Evolutionary conservation across 1,140 invertebrate genomes (phyloP), one percentile per base, ranked within the genome.

Genomic region (Cyclargus thomasi): DNA sequence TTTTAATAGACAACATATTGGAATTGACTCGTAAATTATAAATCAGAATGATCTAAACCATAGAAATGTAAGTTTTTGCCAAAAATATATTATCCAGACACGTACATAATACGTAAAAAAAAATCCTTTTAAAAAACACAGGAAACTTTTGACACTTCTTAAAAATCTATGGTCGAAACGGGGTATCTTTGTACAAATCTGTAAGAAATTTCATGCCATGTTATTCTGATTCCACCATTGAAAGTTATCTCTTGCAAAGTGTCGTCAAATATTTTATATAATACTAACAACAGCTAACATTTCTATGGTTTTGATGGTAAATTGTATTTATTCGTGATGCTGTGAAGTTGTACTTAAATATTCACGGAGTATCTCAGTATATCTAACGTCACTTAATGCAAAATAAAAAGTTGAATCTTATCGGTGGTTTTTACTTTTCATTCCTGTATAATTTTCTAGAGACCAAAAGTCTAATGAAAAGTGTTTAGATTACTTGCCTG

Each of bases 271-370:
- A 80, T 69, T 79, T 77, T 82, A 81, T 85, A 82, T 82, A 80
- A 81, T 72, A 70, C 8, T 29, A 29, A 29, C 3, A 47, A 39
- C 0, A 39, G 2, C 39, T 47, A 14, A 8, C 2, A 47, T 47
- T 47, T 47, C 39, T 47, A 47, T 14, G 39, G 39, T 47, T 47
- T 47, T 47, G 39, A 47, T 4, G 11, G 39, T 39, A 39, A 39
- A 39, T 14, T 14, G 14, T 47, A 47, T 47, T 47, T 47, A 47
- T 47, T 47, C 1, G 39, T 10, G 17, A 59, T 20, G 86, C 83
- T 88, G 86, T 88, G 84, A 85, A 86, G 80, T 73, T 85, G 86
- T 88, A 88, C 86, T 88, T 88, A 88, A 87, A 79, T 79, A 72
- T 81, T 83, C 79, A 83, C 80, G 78, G 80, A 86, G 79, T 86